phyloP scores from a whole-genome alignment of 2,113 vertebrate species.

The Uria aalge region DNA sequence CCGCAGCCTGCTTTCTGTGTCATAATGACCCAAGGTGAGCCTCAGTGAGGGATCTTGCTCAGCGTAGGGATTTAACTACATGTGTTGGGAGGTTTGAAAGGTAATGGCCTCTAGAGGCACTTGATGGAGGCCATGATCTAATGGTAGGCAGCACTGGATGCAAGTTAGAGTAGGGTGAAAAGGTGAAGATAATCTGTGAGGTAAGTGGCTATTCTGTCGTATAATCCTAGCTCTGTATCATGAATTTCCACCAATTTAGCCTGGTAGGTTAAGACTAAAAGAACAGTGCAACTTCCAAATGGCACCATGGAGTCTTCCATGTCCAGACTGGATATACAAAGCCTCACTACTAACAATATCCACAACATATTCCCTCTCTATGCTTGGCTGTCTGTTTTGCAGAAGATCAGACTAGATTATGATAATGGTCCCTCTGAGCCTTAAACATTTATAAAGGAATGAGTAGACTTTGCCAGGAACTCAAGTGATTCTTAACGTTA shows the following conservation, averaged over 20 bases:
- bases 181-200: not conserved
- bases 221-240: not conserved
- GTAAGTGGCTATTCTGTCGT: not conserved
- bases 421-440: not conserved
- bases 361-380: not conserved
- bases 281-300: not conserved
- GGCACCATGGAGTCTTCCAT: not conserved
- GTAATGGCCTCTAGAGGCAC: not conserved
- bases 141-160: not conserved
- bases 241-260: not conserved
- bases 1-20: not conserved
- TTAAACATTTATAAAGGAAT: constrained; percentile 7
- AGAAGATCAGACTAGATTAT: not conserved
- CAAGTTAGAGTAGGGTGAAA: not conserved
- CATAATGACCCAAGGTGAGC: not conserved
- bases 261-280: not conserved
- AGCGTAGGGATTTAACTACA: not conserved
- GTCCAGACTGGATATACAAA: not conserved
- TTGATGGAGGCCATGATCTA: not conserved
- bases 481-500: not conserved
- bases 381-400: not conserved
- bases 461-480: not conserved
- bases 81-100: not conserved
- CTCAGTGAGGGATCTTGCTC: not conserved
- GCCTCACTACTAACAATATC: not conserved